These are phyloP conservation scores for Glyphotaelius pellucidus DNA, from an alignment of 2,888 invertebrate species.

Conservation along the genomic window DNA sequence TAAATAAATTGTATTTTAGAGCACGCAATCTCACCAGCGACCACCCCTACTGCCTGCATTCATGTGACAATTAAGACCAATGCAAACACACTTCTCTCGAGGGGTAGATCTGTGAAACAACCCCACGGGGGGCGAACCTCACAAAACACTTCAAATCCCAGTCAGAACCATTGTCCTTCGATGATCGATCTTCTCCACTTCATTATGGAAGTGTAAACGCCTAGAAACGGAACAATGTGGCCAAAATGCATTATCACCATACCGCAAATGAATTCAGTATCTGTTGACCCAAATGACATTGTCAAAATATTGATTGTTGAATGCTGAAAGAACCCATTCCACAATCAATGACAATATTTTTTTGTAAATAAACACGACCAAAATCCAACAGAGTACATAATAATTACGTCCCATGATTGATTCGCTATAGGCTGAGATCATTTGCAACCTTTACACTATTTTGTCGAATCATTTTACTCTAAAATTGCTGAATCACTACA, in stretches of 20 bases:
- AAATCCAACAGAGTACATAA: constrained; percentile 22
- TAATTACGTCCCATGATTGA: constrained; percentile 33
- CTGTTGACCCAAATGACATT: constrained; percentile 55
- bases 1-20: not conserved
- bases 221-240: constrained; percentile 55
- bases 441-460: constrained; percentile 4
- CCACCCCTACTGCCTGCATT: constrained; percentile 58
- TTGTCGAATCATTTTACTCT: not conserved
- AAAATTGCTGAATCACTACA: not conserved
- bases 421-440: not conserved
- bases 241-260: constrained; percentile 44
- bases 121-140: constrained; percentile 38
- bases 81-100: constrained; percentile 56
- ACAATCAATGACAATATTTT: constrained; percentile 23
- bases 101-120: constrained; percentile 38
- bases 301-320: constrained; percentile 61
- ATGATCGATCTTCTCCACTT: constrained; percentile 63
- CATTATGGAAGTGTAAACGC: constrained; percentile 61
- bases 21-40: constrained; percentile 34
- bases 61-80: constrained; percentile 58
- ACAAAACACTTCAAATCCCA: constrained; percentile 27
- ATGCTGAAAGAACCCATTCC: constrained; percentile 28
- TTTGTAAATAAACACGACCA: constrained; percentile 16
- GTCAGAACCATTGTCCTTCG: constrained; percentile 20
- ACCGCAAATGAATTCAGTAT: constrained; percentile 40